Evolutionary conservation across 2,888 invertebrate species (phyloP), one percentile per base, ranked within the genome.

Genomic region (Drosophila anomalipes): DNA sequence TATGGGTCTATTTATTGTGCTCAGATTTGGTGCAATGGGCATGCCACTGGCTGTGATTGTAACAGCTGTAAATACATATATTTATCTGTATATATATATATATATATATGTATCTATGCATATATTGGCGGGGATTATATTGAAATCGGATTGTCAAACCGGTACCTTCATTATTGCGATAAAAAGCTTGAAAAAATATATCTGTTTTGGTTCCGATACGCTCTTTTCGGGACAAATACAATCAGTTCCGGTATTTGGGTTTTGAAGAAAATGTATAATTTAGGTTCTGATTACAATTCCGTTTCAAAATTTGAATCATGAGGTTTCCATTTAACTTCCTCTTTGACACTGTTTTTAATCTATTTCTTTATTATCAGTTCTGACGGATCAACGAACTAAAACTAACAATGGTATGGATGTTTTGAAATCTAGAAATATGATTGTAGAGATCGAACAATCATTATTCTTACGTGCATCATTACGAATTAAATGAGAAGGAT

Each of bases 1-100:
- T 61, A 32, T 39, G 19, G 61, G 28, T 70, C 59, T 76, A 75
- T 68, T 74, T 74, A 69, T 66, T 76, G 65, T 59, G 60, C 60
- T 64, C 52, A 53, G 63, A 64, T 75, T 76, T 65, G 57, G 41
- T 74, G 74, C 75, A 57, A 57, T n/a, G n/a, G 28, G 16, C 57
- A n/a, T 30, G 56, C 14, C 56, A 37, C 19, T 37, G 19, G 37
- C 37, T 65, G 61, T 56, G 56, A 51, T 60, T 54, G 30, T 63
- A 58, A 47, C 26, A 41, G n/a, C 44, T 47, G 30, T 39, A 54
- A 64, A 59, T 41, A 16, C 22, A 47, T 16, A 47, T 22, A 47
- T 22, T 22, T 47, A 47, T 47, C 47, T 16, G 7, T 16, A 22
- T 7, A 5, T 12, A n/a, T 12, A 33, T 14, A 33, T 41, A 12